These are phyloP conservation scores for Tupaia chinensis DNA, from an alignment of 2,113 vertebrate species.

Conservation along the genomic window DNA sequence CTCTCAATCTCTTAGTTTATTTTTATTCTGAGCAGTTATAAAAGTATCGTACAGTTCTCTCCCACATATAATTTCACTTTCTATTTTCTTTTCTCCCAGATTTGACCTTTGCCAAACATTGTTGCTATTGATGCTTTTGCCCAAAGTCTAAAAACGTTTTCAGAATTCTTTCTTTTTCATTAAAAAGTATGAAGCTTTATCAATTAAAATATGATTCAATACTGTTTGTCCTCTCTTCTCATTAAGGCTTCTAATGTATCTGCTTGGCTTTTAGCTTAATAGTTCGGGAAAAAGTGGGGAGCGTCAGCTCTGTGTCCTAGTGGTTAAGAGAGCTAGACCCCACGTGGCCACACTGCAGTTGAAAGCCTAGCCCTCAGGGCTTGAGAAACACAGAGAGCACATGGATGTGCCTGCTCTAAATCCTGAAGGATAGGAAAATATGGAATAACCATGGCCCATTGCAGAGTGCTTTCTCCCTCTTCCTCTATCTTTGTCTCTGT, in stretches of 20 bases:
- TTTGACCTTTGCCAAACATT: background rate
- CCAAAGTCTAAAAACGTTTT: background rate
- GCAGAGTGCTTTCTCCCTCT: too few species aligned
- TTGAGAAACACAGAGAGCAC: too few species aligned
- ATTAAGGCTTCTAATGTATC: background rate
- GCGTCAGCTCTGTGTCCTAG: too few species aligned
- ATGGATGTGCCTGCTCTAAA: too few species aligned
- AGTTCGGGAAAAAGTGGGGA: background rate
- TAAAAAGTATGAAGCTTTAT: background rate
- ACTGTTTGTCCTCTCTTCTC: background rate
- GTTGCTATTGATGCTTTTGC: background rate
- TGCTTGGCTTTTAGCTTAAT: background rate
- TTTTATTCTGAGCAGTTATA: background rate
- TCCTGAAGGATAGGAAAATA: too few species aligned
- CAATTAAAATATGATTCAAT: background rate
- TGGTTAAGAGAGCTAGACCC: too few species aligned
- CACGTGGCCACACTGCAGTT: too few species aligned
- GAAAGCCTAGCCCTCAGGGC: too few species aligned
- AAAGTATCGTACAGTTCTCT: background rate
- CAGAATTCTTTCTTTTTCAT: background rate
- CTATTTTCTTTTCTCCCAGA: background rate
- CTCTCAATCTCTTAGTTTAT: fast-evolving
- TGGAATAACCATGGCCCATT: too few species aligned
- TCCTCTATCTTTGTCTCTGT: too few species aligned
- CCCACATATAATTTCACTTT: background rate